Percentiles rank a stretch among this genome's conserved stretches.
Evolutionary conservation across 2,888 invertebrate species (phyloP).

Genomic region (Terebella lapidaria): DNA sequence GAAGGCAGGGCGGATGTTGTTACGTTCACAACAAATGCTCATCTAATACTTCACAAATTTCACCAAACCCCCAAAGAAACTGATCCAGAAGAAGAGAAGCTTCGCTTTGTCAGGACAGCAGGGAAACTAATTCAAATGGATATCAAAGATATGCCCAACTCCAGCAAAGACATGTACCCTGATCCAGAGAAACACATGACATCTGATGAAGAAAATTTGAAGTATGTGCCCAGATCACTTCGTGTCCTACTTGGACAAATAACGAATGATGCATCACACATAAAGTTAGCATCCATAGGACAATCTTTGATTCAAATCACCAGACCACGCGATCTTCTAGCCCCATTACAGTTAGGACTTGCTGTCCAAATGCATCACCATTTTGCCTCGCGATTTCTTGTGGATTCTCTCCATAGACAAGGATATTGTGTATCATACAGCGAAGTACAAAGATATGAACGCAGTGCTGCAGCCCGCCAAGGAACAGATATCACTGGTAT

Average conservation of each 20-base stretch:
- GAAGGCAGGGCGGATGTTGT: not conserved
- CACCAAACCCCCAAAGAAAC: not conserved
- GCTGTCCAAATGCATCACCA: no score
- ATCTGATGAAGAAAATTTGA: not conserved
- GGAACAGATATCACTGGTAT: slow-evolving; percentile 12
- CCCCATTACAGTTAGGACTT: slow-evolving; percentile 25
- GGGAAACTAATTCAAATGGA: not conserved
- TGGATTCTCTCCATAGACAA: slow-evolving; percentile 24
- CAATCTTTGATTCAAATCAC: slow-evolving; percentile 25
- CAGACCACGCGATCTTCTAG: slow-evolving; percentile 15
- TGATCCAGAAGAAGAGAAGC: not conserved
- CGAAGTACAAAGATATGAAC: slow-evolving; percentile 26
- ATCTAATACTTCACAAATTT: not conserved
- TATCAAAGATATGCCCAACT: not conserved
- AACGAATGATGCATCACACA: not conserved
- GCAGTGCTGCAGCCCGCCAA: slow-evolving; percentile 15
- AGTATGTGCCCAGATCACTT: not conserved
- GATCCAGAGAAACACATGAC: not conserved
- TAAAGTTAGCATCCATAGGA: slow-evolving; percentile 22
- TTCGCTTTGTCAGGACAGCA: not conserved
- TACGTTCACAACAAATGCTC: not conserved
- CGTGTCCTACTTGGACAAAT: not conserved
- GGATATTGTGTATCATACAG: slow-evolving; percentile 27
- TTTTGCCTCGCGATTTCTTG: slow-evolving; percentile 26
- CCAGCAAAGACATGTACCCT: not conserved